Base-by-base conservation (phyloP, 2,113 vertebrate genomes). In the Menura novaehollandiae region DNA sequence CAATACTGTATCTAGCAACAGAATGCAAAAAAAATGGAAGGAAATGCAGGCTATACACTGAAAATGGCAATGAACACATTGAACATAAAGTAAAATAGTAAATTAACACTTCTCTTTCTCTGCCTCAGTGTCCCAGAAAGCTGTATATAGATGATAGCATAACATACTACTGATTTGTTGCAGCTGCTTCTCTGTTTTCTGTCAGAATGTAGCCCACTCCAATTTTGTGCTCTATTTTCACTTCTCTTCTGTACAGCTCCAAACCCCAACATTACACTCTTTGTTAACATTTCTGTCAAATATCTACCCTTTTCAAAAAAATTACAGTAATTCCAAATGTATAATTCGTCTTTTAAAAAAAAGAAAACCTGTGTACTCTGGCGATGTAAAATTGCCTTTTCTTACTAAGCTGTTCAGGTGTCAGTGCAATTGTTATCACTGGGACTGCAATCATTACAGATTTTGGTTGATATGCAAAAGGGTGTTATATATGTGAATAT, bases 91-190 rank as follows among this genome's bases (percentile, higher is more conserved):
- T 83, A 76, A 93, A 89, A 59, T 55, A 94, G 91, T 84, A 93
- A 96, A 95, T 84, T 77, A 92, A 21, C 75, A 73, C 41, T 95
- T 95, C 63, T 89, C 22, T 86, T 94, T 75, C 68, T 91, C 87
- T 97, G 82, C 81, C 93, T 95, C 68, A 72, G 74, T 91, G 78
- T 94, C 82, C 63, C 75, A 94, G 82, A 91, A 91, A 95, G 51
- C 55, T 59, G 63, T 88, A 55, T 59, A 33, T 41, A 77, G 93
- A 83, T 79, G 55, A 80, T 41, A 73, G 68, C 66, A 33, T 68
- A 89, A 71, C 73, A 24, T 72, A 73, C 8, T 75, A 37, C 66
- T 91, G 69, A 94, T 78, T 77, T 91, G 63, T 89, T 93, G 85
- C 88, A 89, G 82, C 85, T 93, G 66, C 83, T 91, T 68, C 71